Evolutionary conservation across 92 coral and sea anemone genomes (phyloP), one percentile per base, ranked within the genome.

Genomic region (Blastomussa wellsi): DNA sequence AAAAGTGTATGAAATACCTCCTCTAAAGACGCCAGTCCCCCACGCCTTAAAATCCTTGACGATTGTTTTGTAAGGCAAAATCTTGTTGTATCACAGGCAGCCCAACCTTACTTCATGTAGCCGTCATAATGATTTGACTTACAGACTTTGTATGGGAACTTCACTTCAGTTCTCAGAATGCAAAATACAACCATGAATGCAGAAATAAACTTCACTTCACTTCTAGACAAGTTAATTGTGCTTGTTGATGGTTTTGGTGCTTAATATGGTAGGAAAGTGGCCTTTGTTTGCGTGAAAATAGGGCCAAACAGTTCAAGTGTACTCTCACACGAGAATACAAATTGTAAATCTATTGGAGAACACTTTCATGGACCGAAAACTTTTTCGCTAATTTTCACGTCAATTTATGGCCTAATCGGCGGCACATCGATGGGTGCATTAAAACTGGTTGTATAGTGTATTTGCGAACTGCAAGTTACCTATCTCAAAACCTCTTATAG

Each of bases 171-270:
- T n/a, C n/a, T n/a, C n/a, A n/a, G n/a, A n/a, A n/a, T n/a, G n/a
- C n/a, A n/a, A n/a, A n/a, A n/a, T n/a, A n/a, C n/a, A n/a, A n/a
- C n/a, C n/a, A n/a, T n/a, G n/a, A n/a, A n/a, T n/a, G n/a, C n/a
- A n/a, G n/a, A n/a, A n/a, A n/a, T n/a, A n/a, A n/a, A n/a, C n/a
- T n/a, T n/a, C n/a, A n/a, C n/a, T n/a, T n/a, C n/a, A 85, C 81
- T 85, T 85, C 70, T 85, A 82, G 86, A 26, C 22, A 39, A 53
- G 11, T 37, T 38, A 36, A 2, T 36, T 13, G 5, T 3, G 44
- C 75, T 36, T 22, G 75, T 1, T 26, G 38, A 20, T 26, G 26
- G 26, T 36, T 70, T 20, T 13, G 19, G 5, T 14, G 19, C 24
- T 6, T 36, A 29, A 35, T 36, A 68, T 20, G 74, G 65, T 24